These are phyloP conservation scores for Bombylius major DNA, from an alignment of 2,888 invertebrate genomes.

Conservation along the genomic window DNA sequence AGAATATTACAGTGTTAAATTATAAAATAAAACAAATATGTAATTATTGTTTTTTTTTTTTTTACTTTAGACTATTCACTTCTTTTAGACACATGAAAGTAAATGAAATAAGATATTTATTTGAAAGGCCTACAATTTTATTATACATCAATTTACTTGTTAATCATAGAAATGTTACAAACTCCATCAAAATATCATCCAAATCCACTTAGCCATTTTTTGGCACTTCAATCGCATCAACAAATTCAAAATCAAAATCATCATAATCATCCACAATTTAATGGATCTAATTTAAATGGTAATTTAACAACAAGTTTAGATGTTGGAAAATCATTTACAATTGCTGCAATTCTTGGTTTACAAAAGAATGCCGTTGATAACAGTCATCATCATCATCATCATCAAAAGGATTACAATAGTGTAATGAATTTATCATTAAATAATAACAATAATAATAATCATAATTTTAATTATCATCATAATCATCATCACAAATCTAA, in stretches of 20 bases:
- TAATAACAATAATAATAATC: conserved; percentile 16
- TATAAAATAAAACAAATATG: no score
- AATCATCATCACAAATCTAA: not conserved
- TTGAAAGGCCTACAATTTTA: no score
- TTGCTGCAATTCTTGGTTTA: conserved; percentile 74
- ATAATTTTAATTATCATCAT: conserved; percentile 5
- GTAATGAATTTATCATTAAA: conserved; percentile 36
- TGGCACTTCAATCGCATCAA: conserved; percentile 29
- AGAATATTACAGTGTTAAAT: no score
- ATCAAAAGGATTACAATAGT: conserved; percentile 27
- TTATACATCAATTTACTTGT: no score
- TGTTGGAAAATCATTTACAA: conserved; percentile 66
- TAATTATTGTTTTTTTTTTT: no score
- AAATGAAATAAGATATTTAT: no score
- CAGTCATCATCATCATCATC: not conserved
- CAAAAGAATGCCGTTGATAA: conserved; percentile 37
- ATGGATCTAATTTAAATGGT: not conserved
- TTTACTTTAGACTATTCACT: no score
- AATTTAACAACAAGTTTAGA: conserved; percentile 32
- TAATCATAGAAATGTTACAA: conserved; percentile 31
- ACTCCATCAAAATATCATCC: conserved; percentile 38
- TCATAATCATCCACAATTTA: not conserved
- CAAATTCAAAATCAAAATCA: conserved; percentile 11
- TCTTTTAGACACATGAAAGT: no score
- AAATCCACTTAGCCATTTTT: conserved; percentile 37